These are phyloP conservation scores for Oligia latruncula DNA, from an alignment of 2,888 invertebrate genomes.

Conservation along the genomic window DNA sequence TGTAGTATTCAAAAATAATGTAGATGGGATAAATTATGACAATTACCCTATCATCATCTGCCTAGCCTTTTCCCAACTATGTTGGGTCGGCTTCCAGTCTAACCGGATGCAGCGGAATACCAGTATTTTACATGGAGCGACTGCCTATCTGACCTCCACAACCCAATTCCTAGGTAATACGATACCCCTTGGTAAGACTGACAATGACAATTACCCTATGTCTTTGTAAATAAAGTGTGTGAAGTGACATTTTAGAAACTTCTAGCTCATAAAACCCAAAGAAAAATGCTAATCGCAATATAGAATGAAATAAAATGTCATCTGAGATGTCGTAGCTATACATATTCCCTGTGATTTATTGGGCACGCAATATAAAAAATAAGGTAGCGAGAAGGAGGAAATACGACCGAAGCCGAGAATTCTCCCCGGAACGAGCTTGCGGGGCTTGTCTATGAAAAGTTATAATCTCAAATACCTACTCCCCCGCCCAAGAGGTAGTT, in stretches of 20 bases:
- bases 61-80: no score
- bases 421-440: conserved; percentile 51
- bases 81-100: no score
- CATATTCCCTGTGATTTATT: conserved; percentile 54
- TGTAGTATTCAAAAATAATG: background rate
- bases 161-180: no score
- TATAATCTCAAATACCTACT: conserved; percentile 67
- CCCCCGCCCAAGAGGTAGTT: conserved; percentile 62
- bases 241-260: background rate
- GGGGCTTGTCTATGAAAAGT: conserved; percentile 67
- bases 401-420: conserved; percentile 40
- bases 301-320: conserved; percentile 50
- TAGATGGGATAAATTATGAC: background rate
- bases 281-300: conserved; percentile 27
- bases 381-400: conserved; percentile 38
- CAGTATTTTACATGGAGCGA: no score
- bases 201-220: background rate
- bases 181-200: no score
- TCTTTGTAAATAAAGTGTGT: background rate
- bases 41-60: background rate
- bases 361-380: conserved; percentile 53
- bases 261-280: conserved; percentile 9
- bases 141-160: no score
- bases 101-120: no score
- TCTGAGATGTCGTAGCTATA: conserved; percentile 27